Conservation (phyloP, 1,140 invertebrate genomes). For the Temnothorax nylanderi region DNA sequence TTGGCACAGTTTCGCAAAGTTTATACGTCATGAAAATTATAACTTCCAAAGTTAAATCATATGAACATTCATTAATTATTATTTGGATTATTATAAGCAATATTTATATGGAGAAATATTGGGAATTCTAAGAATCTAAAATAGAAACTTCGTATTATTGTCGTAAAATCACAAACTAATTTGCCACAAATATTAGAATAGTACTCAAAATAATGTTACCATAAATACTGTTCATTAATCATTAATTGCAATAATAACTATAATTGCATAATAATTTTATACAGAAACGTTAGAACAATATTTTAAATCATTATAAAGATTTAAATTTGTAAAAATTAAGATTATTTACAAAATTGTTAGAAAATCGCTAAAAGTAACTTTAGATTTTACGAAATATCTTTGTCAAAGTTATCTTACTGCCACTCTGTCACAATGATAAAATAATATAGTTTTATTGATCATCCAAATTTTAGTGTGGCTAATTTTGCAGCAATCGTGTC, state of each 20-base stretch:
- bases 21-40: conserved; percentile 30
- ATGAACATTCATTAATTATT: conserved; percentile 27
- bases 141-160: background rate
- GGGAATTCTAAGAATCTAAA: background rate
- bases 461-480: background rate
- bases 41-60: background rate
- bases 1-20: conserved; percentile 34
- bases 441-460: background rate
- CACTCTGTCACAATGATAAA: background rate
- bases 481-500: background rate
- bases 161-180: background rate
- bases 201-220: background rate
- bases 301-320: background rate
- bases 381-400: background rate
- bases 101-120: background rate
- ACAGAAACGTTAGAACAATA: background rate
- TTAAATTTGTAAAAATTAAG: background rate
- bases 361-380: background rate
- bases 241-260: background rate
- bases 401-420: background rate
- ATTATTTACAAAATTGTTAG: background rate
- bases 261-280: background rate
- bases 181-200: background rate
- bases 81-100: background rate
- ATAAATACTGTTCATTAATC: background rate